Base-by-base conservation (phyloP, 2,888 invertebrate genomes). In the Caenorhabditis wallacei region DNA sequence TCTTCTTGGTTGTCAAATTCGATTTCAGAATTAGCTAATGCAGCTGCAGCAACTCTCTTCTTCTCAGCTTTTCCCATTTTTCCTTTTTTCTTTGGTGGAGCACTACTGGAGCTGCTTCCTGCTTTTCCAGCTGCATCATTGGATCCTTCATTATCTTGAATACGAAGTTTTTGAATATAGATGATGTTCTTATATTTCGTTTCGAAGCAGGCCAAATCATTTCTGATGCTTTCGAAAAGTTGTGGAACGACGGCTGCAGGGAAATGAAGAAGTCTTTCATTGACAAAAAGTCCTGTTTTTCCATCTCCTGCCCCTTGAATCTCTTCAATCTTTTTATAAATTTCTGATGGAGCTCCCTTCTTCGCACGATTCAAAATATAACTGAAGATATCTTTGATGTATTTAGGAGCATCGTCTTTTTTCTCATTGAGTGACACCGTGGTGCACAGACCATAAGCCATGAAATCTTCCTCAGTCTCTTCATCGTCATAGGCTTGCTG, bases 261-360 rank as follows among this genome's bases (percentile, higher is more conserved):
- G 71, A 91, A 91, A 78, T 90, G 83, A 20, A 91, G 84, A 87
- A 90, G 86, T 46, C 90, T 80, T 61, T 91, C 91, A 82, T 90
- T 91, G 61, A 91, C 82, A 46, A 91, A 80, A 3, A 90, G 18
- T 0, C 59, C 82, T 11, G 76, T 71, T 5, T 69, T 37, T 22
- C 63, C 74, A 43, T 76, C 63, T 10, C 35, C 63, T n/a, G 53
- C 68, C 8, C 48, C 53, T 16, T 87, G 85, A 26, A 84, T 53
- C 26, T 84, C 72, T 30, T 88, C 87, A 30, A 89, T 61, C 22
- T 79, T 66, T 43, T 79, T 75, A 24, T 80, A 84, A 3, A 85
- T 48, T 37, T 85, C 84, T 18, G 84, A 85, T 18, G 76, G 59
- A 4, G 88, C 85, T 24, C 83, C 69, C 59, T 90, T 89, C 46